phyloP scores from a whole-genome alignment of 2,797 vertebrate genomes.

The Neomorphus geoffroyi region DNA sequence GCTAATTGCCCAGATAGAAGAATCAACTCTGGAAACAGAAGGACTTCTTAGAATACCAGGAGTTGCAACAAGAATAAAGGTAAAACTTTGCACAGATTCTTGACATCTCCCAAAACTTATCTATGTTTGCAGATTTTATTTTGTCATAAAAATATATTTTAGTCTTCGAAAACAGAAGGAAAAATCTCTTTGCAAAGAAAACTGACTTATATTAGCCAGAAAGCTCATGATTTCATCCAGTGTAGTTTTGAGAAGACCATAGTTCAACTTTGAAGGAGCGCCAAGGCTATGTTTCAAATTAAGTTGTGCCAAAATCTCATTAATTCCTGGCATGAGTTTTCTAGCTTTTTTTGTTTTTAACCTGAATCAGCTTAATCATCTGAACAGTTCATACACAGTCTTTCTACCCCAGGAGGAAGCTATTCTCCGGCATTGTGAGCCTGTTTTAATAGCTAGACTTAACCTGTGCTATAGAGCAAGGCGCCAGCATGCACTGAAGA shows the following conservation, averaged over 20 bases:
- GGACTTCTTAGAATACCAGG: constrained; percentile 95
- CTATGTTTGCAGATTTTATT: neutral
- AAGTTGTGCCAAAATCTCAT: constrained; percentile 33
- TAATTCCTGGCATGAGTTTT: constrained; percentile 25
- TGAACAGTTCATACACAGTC: neutral
- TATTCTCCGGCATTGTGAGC: neutral
- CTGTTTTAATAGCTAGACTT: constrained; percentile 18
- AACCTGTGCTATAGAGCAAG: neutral
- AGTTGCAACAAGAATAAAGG: constrained; percentile 91
- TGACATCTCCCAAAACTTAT: neutral
- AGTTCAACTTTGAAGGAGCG: neutral
- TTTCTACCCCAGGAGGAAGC: neutral
- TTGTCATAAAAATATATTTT: neutral
- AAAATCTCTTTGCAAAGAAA: neutral
- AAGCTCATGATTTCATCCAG: neutral
- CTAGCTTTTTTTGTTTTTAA: constrained; percentile 27
- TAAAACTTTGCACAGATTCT: constrained; percentile 49
- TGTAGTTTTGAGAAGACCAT: neutral
- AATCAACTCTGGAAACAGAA: constrained; percentile 90
- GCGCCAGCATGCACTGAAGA: neutral
- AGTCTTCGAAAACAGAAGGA: neutral
- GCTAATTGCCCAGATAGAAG: constrained; percentile 90
- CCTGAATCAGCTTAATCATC: neutral
- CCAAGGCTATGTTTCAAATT: neutral
- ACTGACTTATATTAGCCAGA: neutral